A percentile compares a stretch with the other conserved stretches of the same genome.
Evolutionary conservation across 2,797 vertebrate species (phyloP).

Genomic region (Arnoldichthys spilopterus): DNA sequence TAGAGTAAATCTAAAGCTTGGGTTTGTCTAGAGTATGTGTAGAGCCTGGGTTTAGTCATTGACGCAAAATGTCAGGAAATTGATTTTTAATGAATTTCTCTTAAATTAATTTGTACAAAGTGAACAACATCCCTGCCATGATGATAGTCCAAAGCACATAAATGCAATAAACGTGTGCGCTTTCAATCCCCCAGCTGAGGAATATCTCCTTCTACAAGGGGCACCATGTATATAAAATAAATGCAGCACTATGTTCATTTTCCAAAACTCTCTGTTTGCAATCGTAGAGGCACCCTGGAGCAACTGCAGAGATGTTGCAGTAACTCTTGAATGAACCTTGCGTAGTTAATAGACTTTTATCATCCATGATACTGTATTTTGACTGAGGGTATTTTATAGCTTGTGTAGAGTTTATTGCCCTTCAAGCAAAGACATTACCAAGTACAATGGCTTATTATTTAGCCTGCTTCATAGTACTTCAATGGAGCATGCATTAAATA

Average conservation of each 20-base stretch:
- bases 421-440: constrained; percentile 8
- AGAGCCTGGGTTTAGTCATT: background rate
- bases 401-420: constrained; percentile 15
- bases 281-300: background rate
- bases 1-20: background rate
- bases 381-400: constrained; percentile 14
- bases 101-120: background rate
- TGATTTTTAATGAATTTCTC: background rate
- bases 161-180: background rate
- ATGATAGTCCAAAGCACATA: background rate
- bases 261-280: background rate
- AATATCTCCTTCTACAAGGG: background rate
- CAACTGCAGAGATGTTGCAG: background rate
- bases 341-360: background rate
- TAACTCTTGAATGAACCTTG: constrained; percentile 4
- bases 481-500: constrained; percentile 3
- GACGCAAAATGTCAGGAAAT: background rate
- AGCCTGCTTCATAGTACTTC: constrained; percentile 23
- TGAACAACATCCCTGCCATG: too few relatives aligned
- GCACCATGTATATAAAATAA: background rate
- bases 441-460: constrained; percentile 25
- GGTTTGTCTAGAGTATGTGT: background rate
- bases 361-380: constrained; percentile 19
- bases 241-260: background rate
- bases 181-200: background rate